These are phyloP conservation scores for Tenualosa thibaudeaui DNA, from an alignment of 2,797 vertebrate genomes.

Conservation along the genomic window DNA sequence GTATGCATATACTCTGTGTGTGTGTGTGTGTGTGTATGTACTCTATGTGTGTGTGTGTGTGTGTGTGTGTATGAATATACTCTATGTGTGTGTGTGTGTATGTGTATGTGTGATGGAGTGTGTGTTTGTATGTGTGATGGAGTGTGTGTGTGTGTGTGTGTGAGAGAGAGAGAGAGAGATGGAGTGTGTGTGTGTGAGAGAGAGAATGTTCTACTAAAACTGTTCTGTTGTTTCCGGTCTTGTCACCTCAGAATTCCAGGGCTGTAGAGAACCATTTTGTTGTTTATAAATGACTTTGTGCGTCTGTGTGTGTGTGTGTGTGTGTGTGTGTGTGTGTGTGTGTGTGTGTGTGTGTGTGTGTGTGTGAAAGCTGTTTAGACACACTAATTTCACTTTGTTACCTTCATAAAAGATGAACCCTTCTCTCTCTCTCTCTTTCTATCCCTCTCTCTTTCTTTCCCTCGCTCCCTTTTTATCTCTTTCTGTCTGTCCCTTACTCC, in stretches of 20 bases:
- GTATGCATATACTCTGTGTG: not conserved
- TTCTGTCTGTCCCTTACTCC: not conserved
- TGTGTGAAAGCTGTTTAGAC: not conserved
- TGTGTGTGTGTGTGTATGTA: not conserved
- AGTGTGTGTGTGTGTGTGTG: not conserved
- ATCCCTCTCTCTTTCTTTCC: too few relatives aligned
- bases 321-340: not conserved
- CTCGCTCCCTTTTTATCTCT: not conserved
- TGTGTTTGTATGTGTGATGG: constrained; percentile 2
- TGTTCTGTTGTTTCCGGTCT: not conserved
- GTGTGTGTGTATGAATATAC: not conserved
- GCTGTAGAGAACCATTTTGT: not conserved
- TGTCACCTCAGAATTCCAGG: not conserved
- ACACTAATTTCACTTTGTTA: not conserved
- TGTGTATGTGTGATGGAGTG: constrained; percentile 7
- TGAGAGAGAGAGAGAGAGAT: not conserved
- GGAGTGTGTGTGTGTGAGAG: not conserved
- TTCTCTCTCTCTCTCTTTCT: not conserved
- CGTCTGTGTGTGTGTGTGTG: not conserved
- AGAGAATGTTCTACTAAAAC: not conserved
- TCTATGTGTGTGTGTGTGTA: not conserved
- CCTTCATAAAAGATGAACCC: not conserved
- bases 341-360: not conserved
- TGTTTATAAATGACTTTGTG: not conserved
- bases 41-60: constrained; percentile 26